A percentile compares a stretch with the other conserved stretches of the same genome.
phyloP scores from a whole-genome alignment of 2,113 vertebrate species.

The Malurus melanocephalus region DNA sequence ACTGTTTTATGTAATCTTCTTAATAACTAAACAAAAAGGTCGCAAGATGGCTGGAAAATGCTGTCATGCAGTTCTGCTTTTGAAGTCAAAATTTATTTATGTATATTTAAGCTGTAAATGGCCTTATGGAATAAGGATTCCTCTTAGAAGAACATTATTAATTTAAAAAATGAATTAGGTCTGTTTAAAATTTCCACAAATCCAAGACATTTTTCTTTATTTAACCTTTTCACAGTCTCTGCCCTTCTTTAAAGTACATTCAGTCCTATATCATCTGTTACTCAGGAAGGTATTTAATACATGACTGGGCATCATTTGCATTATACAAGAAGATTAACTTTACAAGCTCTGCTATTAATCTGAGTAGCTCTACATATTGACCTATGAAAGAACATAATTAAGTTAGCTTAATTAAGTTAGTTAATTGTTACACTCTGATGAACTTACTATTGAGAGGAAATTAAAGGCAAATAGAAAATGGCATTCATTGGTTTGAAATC shows the following conservation, averaged over 20 bases:
- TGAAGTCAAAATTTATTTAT: slow-evolving; percentile 45
- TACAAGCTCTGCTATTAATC: slow-evolving; percentile 81
- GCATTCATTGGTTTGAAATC: slow-evolving; percentile 75
- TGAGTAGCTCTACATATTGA: slow-evolving; percentile 79
- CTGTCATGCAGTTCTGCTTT: slow-evolving; percentile 25
- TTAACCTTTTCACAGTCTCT: slow-evolving; percentile 64
- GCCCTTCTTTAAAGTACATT: slow-evolving; percentile 60
- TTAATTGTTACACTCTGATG: slow-evolving; percentile 83
- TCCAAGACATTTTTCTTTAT: slow-evolving; percentile 59
- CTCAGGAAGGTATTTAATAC: slow-evolving; percentile 68
- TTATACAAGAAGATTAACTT: slow-evolving; percentile 81
- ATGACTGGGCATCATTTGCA: slow-evolving; percentile 72
- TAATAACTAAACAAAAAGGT: slow-evolving; percentile 34
- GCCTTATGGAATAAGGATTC: slow-evolving; percentile 10
- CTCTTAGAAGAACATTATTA: slow-evolving; percentile 26
- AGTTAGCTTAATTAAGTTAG: slow-evolving; percentile 89
- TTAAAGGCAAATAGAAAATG: slow-evolving; percentile 85
- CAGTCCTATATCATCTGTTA: slow-evolving; percentile 57
- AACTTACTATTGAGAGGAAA: slow-evolving; percentile 80
- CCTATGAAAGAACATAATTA: slow-evolving; percentile 85
- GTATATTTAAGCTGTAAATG: slow-evolving; percentile 48
- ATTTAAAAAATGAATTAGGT: slow-evolving; percentile 58
- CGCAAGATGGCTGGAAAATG: not conserved
- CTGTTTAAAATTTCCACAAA: slow-evolving; percentile 45
- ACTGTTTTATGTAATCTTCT: slow-evolving; percentile 42